A percentile compares a stretch with the other conserved stretches of the same genome.
phyloP scores from a whole-genome alignment of 2,888 invertebrate species.

The Margaritifera margaritifera region DNA sequence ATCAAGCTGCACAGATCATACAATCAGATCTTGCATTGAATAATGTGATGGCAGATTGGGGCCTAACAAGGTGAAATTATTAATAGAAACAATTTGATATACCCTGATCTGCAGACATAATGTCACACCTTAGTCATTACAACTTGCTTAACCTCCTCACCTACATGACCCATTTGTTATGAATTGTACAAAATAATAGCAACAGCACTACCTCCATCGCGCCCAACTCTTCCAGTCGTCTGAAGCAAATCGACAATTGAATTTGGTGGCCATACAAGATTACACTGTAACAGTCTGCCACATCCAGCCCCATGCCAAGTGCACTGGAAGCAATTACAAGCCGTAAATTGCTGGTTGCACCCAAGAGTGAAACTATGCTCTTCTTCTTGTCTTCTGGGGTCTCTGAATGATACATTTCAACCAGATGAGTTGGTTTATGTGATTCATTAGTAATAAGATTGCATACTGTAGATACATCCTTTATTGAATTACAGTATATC shows the following conservation, averaged over 20 bases:
- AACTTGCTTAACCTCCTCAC: too few relatives aligned
- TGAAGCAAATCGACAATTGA: background rate
- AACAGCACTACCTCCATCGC: background rate
- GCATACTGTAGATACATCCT: background rate
- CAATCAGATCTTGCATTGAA: too few relatives aligned
- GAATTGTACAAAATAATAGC: too few relatives aligned
- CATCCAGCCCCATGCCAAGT: background rate
- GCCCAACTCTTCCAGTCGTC: background rate
- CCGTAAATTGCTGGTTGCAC: background rate
- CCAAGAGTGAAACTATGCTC: background rate
- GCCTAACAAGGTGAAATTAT: too few relatives aligned
- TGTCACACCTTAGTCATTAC: too few relatives aligned
- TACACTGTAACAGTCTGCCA: background rate
- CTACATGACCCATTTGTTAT: too few relatives aligned
- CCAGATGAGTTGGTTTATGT: background rate
- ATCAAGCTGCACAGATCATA: too few relatives aligned
- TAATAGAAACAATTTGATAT: too few relatives aligned
- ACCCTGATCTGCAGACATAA: too few relatives aligned
- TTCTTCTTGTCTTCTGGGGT: background rate
- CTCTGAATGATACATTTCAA: slow-evolving; percentile 1
- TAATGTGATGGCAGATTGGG: too few relatives aligned
- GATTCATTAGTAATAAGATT: background rate
- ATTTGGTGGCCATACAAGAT: background rate
- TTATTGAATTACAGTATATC: background rate
- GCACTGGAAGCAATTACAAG: slow-evolving; percentile 1